phyloP scores from a whole-genome alignment of 2,888 invertebrate species.

The Lumbricus terrestris region DNA sequence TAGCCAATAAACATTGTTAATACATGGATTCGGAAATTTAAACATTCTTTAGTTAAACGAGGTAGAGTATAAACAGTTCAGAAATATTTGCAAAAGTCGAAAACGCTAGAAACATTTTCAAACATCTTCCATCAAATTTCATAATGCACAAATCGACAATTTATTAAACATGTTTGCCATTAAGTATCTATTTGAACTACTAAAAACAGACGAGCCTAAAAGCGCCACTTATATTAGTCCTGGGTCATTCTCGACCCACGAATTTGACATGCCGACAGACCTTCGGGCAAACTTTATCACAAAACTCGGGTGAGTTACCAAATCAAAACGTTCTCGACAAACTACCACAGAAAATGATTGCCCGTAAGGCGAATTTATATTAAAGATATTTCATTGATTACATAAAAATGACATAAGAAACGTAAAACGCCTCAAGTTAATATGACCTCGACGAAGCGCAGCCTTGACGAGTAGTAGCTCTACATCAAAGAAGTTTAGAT shows the following conservation, averaged over 20 bases:
- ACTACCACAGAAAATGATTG: not conserved
- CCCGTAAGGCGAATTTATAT: not conserved
- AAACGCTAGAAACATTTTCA: not conserved
- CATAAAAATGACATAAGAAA: not conserved
- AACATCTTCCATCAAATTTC: not conserved
- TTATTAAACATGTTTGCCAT: not conserved
- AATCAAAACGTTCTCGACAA: not conserved
- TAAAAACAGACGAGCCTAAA: not conserved
- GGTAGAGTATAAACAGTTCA: not conserved
- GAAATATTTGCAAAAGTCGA: not conserved
- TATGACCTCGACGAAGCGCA: constrained; percentile 3
- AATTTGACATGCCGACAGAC: not conserved
- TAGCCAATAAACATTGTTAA: not conserved
- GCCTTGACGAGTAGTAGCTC: not conserved
- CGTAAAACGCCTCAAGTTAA: not conserved
- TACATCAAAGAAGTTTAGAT: not conserved
- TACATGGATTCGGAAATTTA: not conserved
- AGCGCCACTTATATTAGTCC: not conserved
- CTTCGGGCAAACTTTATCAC: not conserved
- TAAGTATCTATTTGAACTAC: not conserved
- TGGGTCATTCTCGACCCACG: not conserved
- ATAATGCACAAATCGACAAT: not conserved
- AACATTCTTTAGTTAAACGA: not conserved
- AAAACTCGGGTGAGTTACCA: not conserved
- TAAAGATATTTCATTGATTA: not conserved